Percentiles rank a stretch among this genome's conserved stretches.
These are phyloP conservation scores for Fringilla coelebs DNA, from an alignment of 2,797 vertebrate genomes.

Conservation along the genomic window DNA sequence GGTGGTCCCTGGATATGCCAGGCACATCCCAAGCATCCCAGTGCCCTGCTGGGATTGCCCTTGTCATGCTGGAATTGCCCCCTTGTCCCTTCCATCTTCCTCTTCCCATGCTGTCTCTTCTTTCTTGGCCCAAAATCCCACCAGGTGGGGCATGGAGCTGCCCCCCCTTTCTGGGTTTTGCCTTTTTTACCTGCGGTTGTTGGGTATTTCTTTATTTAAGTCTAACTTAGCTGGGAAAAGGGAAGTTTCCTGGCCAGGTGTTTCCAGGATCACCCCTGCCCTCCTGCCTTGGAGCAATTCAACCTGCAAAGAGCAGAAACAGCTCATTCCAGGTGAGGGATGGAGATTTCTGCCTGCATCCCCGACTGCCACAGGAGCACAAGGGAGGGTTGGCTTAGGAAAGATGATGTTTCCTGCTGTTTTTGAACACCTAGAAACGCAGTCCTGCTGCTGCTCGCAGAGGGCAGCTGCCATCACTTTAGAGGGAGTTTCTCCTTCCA, in stretches of 20 bases:
- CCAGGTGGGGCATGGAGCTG: not conserved
- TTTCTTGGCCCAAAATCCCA: not conserved
- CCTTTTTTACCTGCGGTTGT: not conserved
- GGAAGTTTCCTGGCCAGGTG: not conserved
- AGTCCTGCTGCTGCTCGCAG: not conserved
- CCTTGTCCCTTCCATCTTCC: not conserved
- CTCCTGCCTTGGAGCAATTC: not conserved
- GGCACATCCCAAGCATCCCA: not conserved
- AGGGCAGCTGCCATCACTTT: constrained; percentile 32
- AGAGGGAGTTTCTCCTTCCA: constrained; percentile 59
- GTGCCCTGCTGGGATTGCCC: not conserved
- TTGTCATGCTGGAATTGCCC: not conserved
- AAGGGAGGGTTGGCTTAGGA: not conserved
- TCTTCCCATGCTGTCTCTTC: not conserved
- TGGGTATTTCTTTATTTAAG: not conserved
- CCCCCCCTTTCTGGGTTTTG: not conserved
- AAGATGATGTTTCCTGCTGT: not conserved
- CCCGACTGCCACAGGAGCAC: not conserved
- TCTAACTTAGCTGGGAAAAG: not conserved
- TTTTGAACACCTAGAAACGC: not conserved
- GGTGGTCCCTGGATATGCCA: not conserved
- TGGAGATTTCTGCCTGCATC: not conserved
- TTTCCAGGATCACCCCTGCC: not conserved
- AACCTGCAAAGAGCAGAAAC: not conserved
- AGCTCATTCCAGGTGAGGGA: not conserved